These are phyloP conservation scores for Ceratina japonica DNA, from an alignment of 1,140 invertebrate genomes.

Conservation along the genomic window DNA sequence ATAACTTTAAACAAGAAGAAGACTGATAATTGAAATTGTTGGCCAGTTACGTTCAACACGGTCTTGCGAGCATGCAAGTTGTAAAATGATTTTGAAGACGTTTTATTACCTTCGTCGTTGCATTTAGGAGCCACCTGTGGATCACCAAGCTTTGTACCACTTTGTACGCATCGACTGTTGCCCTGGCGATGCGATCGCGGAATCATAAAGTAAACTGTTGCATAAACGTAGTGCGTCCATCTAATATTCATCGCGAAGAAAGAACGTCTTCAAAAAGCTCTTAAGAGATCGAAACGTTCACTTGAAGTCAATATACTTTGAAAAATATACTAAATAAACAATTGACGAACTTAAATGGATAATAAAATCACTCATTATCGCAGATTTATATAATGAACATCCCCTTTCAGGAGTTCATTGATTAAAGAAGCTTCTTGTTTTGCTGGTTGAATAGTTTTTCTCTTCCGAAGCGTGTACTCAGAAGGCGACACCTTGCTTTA, in stretches of 20 bases:
- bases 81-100: not conserved
- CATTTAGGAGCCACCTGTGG: conserved; percentile 42
- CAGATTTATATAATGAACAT: too few relatives aligned
- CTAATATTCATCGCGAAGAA: not conserved
- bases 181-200: not conserved
- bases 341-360: not conserved
- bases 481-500: not conserved
- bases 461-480: not conserved
- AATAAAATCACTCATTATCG: too few relatives aligned
- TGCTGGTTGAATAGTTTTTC: too few relatives aligned
- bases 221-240: not conserved
- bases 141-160: not conserved
- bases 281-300: not conserved
- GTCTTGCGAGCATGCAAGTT: not conserved
- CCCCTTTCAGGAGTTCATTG: too few relatives aligned
- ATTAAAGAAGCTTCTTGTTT: too few relatives aligned
- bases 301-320: not conserved
- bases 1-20: too few relatives aligned
- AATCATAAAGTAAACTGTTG: not conserved
- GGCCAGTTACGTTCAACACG: too few relatives aligned
- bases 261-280: not conserved
- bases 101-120: not conserved
- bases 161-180: not conserved
- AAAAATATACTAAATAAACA: not conserved
- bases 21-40: too few relatives aligned